Evolutionary conservation across 2,888 invertebrate genomes (phyloP), one percentile per base, ranked within the genome.

Genomic region (Spilosoma lubricipeda): DNA sequence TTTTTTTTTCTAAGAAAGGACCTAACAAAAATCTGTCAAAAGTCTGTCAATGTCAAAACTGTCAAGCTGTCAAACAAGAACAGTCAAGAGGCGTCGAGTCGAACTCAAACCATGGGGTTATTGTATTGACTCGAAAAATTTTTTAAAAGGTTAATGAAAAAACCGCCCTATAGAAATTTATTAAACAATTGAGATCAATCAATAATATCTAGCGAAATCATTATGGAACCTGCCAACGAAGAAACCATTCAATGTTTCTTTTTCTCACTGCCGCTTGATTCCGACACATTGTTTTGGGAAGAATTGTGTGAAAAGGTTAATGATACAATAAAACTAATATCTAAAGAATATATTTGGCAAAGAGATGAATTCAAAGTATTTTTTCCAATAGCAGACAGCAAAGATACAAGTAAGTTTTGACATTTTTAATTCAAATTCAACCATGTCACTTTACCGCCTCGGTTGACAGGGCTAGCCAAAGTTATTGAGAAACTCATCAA

Each of bases 171-270:
- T 30, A 27, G 30, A 63, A 27, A 27, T 30, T 30, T 48, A 48
- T 68, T 48, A 30, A 20, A 20, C 7, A 52, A 52, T 67, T 27
- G n/a, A 67, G 18, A 69, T 39, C 15, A 18, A 15, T 7, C 4
- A 42, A 71, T 30, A 71, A 65, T 71, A 48, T 48, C 65, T 11
- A 48, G 36, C 18, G 45, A 70, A 70, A 42, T 63, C 30, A 48
- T 9, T 33, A 33, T 74, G 68, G 78, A 79, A 73, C 84, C 82
- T 63, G 72, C 77, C 30, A 82, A 84, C 88, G 98, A 98, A 82
- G 98, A 98, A 93, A 97, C 97, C 82, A 95, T 98, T 45, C 97
- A 98, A 90, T 98, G 98, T 92, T 97, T 96, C 80, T 91, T 98
- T 82, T 98, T 97, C 92, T 97, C 97, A n/a, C 91, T 94, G 72